A percentile compares a stretch with the other conserved stretches of the same genome.
These are phyloP conservation scores for Drosophila lacteicornis DNA, from an alignment of 1,140 invertebrate species.

Conservation along the genomic window DNA sequence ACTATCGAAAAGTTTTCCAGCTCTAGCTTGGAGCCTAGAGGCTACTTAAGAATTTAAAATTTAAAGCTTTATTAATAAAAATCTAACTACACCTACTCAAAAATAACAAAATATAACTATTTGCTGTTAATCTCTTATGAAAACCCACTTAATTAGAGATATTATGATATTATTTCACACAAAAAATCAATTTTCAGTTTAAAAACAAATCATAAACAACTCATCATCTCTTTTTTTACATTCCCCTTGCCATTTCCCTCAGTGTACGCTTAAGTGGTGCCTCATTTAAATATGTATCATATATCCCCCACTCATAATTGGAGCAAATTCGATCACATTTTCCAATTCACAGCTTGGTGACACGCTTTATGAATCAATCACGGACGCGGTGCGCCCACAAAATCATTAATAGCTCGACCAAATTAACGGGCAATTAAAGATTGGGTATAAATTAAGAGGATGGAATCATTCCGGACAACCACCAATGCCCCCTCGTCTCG, in stretches of 20 bases:
- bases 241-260: not conserved
- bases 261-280: conserved; percentile 44
- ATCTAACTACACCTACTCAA: too few species aligned
- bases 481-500: not conserved
- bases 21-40: too few species aligned
- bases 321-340: conserved; percentile 48
- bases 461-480: conserved; percentile 26
- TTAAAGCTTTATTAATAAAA: too few species aligned
- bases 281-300: conserved; percentile 26
- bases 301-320: conserved; percentile 27
- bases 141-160: too few species aligned
- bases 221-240: not conserved
- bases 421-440: conserved; percentile 54
- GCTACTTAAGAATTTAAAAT: too few species aligned
- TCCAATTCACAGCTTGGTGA: conserved; percentile 28
- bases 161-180: not conserved
- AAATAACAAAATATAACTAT: too few species aligned
- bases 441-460: conserved; percentile 37
- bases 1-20: too few species aligned
- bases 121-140: too few species aligned
- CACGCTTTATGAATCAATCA: conserved; percentile 62
- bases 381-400: conserved; percentile 26
- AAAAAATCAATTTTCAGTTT: not conserved
- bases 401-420: conserved; percentile 50
- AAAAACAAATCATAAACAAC: not conserved